Evolutionary conservation across 2,113 vertebrate species (phyloP).

Genomic region (cattle (Bos taurus)): ARS-UCD2.0 NC_037351.1:439001-439500

Average conservation of each 20-base stretch:
- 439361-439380: slow-evolving; percentile 5
- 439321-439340: slow-evolving; percentile 19
- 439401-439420: slow-evolving; percentile 61
- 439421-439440: slow-evolving; percentile 62
- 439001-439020: slow-evolving; percentile 15
- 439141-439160: neutral
- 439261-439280: slow-evolving; percentile 56
- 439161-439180: neutral
- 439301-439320: slow-evolving; percentile 28
- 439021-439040: slow-evolving; percentile 11
- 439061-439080: neutral
- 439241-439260: neutral
- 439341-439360: slow-evolving; percentile 11
- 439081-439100: neutral
- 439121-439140: neutral
- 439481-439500: slow-evolving; percentile 17
- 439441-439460: slow-evolving; percentile 26
- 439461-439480: slow-evolving; percentile 1
- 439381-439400: slow-evolving; percentile 10
- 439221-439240: neutral
- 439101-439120: neutral
- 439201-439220: slow-evolving; percentile 29
- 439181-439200: slow-evolving; percentile 30
- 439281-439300: slow-evolving; percentile 31
- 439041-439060: neutral